Percentiles rank a stretch among this genome's conserved stretches.
These are phyloP conservation scores for Sesamia inferens DNA, from an alignment of 2,888 invertebrate species.

Conservation along the genomic window DNA sequence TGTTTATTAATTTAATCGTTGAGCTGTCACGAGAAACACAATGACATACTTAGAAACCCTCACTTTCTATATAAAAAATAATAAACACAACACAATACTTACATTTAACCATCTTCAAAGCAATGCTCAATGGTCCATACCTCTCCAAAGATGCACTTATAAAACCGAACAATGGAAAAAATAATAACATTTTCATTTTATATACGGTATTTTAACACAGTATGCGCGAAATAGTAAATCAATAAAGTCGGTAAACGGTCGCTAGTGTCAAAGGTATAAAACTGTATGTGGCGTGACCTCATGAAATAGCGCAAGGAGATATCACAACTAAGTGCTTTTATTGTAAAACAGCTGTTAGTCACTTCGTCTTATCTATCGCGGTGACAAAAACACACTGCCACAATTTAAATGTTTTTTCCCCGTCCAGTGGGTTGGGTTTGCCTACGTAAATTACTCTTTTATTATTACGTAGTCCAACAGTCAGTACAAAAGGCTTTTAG, in stretches of 20 bases:
- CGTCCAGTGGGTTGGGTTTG: constrained; percentile 5
- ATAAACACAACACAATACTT: constrained; percentile 63
- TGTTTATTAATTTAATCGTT: neutral
- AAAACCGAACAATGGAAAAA: constrained; percentile 30
- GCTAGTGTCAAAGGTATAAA: constrained; percentile 6
- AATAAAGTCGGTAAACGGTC: neutral
- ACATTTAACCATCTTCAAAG: constrained; percentile 81
- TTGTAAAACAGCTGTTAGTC: constrained; percentile 17
- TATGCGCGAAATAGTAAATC: neutral
- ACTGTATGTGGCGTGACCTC: constrained; percentile 11
- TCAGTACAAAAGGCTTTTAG: neutral
- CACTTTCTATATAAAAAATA: constrained; percentile 27
- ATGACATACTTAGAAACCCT: neutral
- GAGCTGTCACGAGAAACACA: neutral
- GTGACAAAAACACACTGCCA: constrained; percentile 16
- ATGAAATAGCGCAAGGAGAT: constrained; percentile 1
- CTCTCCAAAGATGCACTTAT: constrained; percentile 75
- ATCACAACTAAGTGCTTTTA: neutral
- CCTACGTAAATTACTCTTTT: constrained; percentile 10
- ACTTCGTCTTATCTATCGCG: constrained; percentile 16
- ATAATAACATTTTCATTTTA: constrained; percentile 32
- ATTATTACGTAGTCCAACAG: neutral
- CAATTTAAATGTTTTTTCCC: constrained; percentile 18
- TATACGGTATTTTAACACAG: constrained; percentile 7
- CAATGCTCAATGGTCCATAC: constrained; percentile 82